These are phyloP conservation scores for Ophthalmolycus amberensis DNA, from an alignment of 2,113 vertebrate genomes.

Conservation along the genomic window DNA sequence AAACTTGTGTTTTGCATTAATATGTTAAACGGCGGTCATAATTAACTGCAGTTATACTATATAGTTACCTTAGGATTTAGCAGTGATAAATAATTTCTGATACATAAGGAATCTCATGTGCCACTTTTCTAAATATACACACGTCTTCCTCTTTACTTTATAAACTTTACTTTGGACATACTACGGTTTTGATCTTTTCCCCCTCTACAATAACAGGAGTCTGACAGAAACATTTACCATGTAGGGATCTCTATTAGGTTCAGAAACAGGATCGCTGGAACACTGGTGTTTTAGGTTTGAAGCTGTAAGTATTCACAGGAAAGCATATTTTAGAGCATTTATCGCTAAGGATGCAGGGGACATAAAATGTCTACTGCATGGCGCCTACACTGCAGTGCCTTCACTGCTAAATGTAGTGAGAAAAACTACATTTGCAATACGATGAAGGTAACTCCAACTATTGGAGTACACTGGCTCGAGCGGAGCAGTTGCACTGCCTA, in stretches of 20 bases:
- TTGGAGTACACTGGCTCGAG: background rate
- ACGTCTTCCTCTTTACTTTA: constrained; percentile 39
- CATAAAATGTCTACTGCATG: constrained; percentile 7
- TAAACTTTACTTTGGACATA: constrained; percentile 37
- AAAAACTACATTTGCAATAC: constrained; percentile 17
- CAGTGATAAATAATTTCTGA: constrained; percentile 29
- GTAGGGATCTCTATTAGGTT: background rate
- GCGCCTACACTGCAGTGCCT: background rate
- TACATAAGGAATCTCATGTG: constrained; percentile 45
- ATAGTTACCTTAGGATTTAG: constrained; percentile 5
- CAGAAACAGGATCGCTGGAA: constrained; percentile 9
- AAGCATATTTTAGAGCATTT: background rate
- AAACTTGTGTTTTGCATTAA: constrained; percentile 21
- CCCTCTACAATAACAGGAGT: constrained; percentile 11
- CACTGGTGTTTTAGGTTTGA: constrained; percentile 10
- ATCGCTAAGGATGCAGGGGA: constrained; percentile 18
- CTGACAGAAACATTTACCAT: constrained; percentile 1
- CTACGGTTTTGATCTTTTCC: background rate
- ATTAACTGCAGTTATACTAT: background rate
- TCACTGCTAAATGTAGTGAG: constrained; percentile 29
- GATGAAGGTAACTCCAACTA: constrained; percentile 11
- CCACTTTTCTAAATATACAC: constrained; percentile 49
- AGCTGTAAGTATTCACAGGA: background rate
- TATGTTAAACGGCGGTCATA: constrained; percentile 1
- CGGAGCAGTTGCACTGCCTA: constrained; percentile 10